phyloP scores from a whole-genome alignment of 2,888 invertebrate genomes.

The Polyploca ridens region DNA sequence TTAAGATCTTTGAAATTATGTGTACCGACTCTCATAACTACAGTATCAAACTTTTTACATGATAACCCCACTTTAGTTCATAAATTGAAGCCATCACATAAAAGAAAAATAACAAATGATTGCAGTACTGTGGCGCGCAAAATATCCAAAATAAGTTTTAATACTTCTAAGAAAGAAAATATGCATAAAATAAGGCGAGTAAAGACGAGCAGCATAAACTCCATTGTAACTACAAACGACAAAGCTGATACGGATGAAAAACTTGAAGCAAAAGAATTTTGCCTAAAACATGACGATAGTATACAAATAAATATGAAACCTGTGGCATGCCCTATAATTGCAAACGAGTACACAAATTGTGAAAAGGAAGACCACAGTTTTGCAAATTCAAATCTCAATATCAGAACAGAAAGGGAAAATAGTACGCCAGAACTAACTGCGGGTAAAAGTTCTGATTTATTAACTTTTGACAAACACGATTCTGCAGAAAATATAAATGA shows the following conservation, averaged over 20 bases:
- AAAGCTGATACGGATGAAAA: not conserved
- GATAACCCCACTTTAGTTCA: conserved; percentile 13
- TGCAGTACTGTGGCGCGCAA: conserved; percentile 15
- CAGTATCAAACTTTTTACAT: conserved; percentile 32
- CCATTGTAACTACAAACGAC: not conserved
- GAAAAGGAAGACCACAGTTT: not conserved
- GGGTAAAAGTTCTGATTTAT: not conserved
- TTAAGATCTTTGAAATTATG: not conserved
- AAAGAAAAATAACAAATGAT: conserved; percentile 21
- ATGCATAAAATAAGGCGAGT: not conserved
- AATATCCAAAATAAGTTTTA: conserved; percentile 15
- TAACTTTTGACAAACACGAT: not conserved
- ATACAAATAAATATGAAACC: not conserved
- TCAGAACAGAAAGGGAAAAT: not conserved
- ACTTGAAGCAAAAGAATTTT: not conserved
- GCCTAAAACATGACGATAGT: not conserved
- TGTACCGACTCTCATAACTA: conserved; percentile 22
- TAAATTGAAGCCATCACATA: conserved; percentile 11
- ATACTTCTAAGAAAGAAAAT: conserved; percentile 13
- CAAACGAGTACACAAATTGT: not conserved
- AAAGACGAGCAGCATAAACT: not conserved
- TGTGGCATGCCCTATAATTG: not conserved
- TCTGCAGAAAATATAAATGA: not conserved
- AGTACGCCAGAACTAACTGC: not conserved
- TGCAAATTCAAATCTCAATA: not conserved